Evolutionary conservation across 2,113 vertebrate species (phyloP).

Genomic region (Podocnemis expansa): DNA sequence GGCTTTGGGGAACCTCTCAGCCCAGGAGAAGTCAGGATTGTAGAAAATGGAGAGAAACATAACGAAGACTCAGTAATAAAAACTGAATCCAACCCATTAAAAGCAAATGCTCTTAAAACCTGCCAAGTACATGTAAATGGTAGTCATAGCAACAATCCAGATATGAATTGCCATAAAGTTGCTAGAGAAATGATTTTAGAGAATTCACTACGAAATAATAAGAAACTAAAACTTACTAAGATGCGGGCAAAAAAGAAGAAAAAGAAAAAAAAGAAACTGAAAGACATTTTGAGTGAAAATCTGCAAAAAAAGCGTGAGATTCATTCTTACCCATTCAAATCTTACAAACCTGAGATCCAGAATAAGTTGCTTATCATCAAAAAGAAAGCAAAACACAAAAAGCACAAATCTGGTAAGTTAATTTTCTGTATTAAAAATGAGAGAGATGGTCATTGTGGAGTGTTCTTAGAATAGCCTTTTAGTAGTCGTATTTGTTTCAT

Average conservation of each 20-base stretch:
- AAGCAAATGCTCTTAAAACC: conserved; percentile 76
- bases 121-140: conserved; percentile 78
- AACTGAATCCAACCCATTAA: conserved; percentile 67
- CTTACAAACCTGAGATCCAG: conserved; percentile 81
- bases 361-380: conserved; percentile 82
- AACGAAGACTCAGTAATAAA: conserved; percentile 68
- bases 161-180: conserved; percentile 68
- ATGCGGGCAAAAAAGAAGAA: conserved; percentile 88
- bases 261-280: conserved; percentile 89
- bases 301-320: conserved; percentile 79
- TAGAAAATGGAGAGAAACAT: conserved; percentile 75
- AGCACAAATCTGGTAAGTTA: conserved; percentile 88
- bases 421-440: neutral
- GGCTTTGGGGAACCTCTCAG: conserved; percentile 68
- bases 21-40: conserved; percentile 68
- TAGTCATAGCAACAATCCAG: conserved; percentile 70
- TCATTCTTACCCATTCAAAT: conserved; percentile 79
- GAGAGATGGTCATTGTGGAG: neutral
- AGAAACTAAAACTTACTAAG: conserved; percentile 74
- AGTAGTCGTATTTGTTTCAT: neutral
- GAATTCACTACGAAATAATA: conserved; percentile 58
- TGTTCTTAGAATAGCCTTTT: neutral
- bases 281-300: conserved; percentile 80
- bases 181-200: conserved; percentile 68
- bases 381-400: conserved; percentile 91